Conservation (phyloP, 1,140 invertebrate species). For the Drosophila melanica region DNA sequence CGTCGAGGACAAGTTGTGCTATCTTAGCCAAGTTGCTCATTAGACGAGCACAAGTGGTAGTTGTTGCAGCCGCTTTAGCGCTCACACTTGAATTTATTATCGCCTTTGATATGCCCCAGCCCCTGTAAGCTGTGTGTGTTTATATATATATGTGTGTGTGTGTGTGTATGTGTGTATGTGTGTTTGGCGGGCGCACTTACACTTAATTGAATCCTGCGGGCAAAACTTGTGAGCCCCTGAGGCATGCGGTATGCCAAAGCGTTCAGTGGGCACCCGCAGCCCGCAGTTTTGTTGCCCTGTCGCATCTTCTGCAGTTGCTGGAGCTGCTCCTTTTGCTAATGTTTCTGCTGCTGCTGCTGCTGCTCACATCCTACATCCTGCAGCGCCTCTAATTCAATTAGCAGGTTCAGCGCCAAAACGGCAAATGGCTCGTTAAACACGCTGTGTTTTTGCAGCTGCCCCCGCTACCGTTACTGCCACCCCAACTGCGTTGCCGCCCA, state of each 20-base stretch:
- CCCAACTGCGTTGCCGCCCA: not conserved
- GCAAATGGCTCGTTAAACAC: slow-evolving; percentile 82
- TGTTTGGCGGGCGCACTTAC: slow-evolving; percentile 62
- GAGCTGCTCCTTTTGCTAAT: not conserved
- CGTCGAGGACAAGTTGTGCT: slow-evolving; percentile 20
- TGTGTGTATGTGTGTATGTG: slow-evolving; percentile 13
- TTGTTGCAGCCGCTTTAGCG: slow-evolving; percentile 20
- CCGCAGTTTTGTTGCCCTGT: slow-evolving; percentile 7
- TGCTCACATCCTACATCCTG: slow-evolving; percentile 39
- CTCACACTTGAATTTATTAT: slow-evolving; percentile 30
- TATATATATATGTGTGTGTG: slow-evolving; percentile 5
- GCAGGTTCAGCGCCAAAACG: slow-evolving; percentile 80
- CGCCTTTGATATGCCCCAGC: slow-evolving; percentile 25
- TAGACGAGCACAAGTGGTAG: slow-evolving; percentile 23
- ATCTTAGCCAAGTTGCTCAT: slow-evolving; percentile 40
- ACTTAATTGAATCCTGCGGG: slow-evolving; percentile 81
- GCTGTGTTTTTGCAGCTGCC: slow-evolving; percentile 63
- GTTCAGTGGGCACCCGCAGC: slow-evolving; percentile 57
- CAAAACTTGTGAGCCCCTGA: slow-evolving; percentile 48
- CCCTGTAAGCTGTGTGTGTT: not conserved
- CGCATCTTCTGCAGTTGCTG: slow-evolving; percentile 21
- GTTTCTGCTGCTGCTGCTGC: slow-evolving; percentile 25
- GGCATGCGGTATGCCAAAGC: slow-evolving; percentile 76
- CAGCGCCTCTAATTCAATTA: slow-evolving; percentile 77
- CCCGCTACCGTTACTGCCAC: not conserved